Percentiles rank a stretch among this genome's conserved stretches.
phyloP scores from a whole-genome alignment of 2,113 vertebrate genomes.

The Cyprinodon brontotheroides region DNA sequence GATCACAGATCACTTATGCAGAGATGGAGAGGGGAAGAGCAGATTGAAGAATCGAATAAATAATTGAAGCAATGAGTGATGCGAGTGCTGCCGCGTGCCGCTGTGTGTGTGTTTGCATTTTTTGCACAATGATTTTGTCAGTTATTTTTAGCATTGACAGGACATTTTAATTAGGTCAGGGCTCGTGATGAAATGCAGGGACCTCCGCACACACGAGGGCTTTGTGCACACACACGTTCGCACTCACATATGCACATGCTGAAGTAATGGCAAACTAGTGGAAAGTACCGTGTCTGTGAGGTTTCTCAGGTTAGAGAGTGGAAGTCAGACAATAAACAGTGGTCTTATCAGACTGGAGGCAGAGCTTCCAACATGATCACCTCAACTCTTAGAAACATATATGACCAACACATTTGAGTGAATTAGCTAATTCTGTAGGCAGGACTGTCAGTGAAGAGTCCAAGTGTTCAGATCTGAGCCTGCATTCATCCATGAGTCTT shows the following conservation, averaged over 20 bases:
- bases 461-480: background rate
- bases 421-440: constrained; percentile 31
- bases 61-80: constrained; percentile 46
- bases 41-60: constrained; percentile 64
- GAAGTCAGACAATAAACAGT: constrained; percentile 77
- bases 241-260: constrained; percentile 19
- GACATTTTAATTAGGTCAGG: constrained; percentile 65
- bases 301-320: constrained; percentile 71
- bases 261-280: constrained; percentile 62
- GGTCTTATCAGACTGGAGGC: constrained; percentile 71
- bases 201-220: constrained; percentile 6
- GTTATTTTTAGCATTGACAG: constrained; percentile 33
- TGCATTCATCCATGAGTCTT: constrained; percentile 17
- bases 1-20: constrained; percentile 69
- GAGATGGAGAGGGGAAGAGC: constrained; percentile 57
- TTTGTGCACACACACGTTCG: background rate
- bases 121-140: constrained; percentile 41
- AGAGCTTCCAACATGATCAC: constrained; percentile 72
- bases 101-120: background rate
- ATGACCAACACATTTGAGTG: constrained; percentile 35
- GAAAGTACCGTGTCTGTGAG: constrained; percentile 67
- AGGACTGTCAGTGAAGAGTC: constrained; percentile 4
- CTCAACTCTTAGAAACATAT: constrained; percentile 62
- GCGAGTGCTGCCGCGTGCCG: background rate
- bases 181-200: constrained; percentile 51